Percentiles rank a stretch among this genome's conserved stretches.
Evolutionary conservation across 2,888 invertebrate species (phyloP).

Genomic region (Gnatocerus cornutus): DNA sequence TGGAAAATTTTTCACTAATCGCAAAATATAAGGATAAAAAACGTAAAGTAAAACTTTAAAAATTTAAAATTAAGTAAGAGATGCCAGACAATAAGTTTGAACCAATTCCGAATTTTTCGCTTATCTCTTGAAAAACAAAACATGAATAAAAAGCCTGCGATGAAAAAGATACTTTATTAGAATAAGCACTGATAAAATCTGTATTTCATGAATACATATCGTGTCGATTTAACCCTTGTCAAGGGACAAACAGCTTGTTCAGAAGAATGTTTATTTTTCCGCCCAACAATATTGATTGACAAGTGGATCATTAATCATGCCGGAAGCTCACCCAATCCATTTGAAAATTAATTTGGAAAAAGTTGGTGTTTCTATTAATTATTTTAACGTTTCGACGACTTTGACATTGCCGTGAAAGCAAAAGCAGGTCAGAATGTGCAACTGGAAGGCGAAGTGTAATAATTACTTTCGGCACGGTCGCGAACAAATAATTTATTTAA

Average conservation of each 20-base stretch:
- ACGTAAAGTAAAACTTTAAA: no score
- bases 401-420: constrained; percentile 36
- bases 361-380: constrained; percentile 30
- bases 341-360: constrained; percentile 37
- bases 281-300: constrained; percentile 26
- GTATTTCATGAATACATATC: constrained; percentile 7
- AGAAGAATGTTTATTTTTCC: constrained; percentile 27
- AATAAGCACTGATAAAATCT: constrained; percentile 8
- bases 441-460: constrained; percentile 4
- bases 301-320: constrained; percentile 32
- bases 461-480: constrained; percentile 33
- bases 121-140: no score
- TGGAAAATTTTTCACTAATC: no score
- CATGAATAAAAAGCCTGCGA: not conserved
- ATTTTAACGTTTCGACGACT: constrained; percentile 23
- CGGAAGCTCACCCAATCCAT: constrained; percentile 23
- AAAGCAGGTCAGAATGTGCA: constrained; percentile 21
- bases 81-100: no score
- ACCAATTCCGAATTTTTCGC: no score
- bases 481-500: constrained; percentile 37
- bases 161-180: constrained; percentile 4
- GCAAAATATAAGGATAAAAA: no score
- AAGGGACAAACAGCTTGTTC: constrained; percentile 12
- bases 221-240: not conserved
- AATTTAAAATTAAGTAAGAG: no score